A percentile compares a stretch with the other conserved stretches of the same genome.
phyloP scores from a whole-genome alignment of 92 coral and sea anemone species.

The Zoanthus solanderi region DNA sequence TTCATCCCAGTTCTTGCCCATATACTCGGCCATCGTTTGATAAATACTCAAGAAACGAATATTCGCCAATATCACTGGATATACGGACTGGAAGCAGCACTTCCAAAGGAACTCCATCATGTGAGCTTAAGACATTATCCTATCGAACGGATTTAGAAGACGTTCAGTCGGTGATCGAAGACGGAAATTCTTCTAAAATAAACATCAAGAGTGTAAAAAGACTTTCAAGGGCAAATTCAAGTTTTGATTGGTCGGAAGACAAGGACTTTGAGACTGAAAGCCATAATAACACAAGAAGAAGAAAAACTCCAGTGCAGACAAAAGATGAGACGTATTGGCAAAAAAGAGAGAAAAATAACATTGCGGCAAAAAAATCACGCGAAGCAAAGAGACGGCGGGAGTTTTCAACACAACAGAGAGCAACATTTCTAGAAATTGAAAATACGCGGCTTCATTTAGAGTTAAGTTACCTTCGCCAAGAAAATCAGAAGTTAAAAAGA shows the following conservation, averaged over 20 bases:
- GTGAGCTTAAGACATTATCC: not conserved
- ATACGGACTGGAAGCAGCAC: not conserved
- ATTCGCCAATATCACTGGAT: not conserved
- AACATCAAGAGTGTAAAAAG: not conserved
- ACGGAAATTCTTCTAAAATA: not conserved
- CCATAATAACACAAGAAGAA: not conserved
- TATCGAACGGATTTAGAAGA: not conserved
- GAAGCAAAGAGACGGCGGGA: not conserved
- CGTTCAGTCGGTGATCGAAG: not conserved
- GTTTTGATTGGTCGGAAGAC: not conserved
- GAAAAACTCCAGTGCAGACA: not conserved
- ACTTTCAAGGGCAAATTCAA: not conserved
- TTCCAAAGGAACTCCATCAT: too few species aligned
- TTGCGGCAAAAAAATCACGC: constrained; percentile 15
- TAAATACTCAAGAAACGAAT: not conserved
- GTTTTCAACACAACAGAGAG: not conserved
- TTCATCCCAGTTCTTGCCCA: not conserved
- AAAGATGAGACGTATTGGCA: constrained; percentile 17
- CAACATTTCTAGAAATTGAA: constrained; percentile 17
- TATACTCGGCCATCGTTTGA: not conserved
- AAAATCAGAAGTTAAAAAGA: not conserved
- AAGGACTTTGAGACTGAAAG: not conserved
- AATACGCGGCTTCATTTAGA: constrained; percentile 17
- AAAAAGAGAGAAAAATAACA: constrained; percentile 2
- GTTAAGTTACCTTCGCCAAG: constrained; percentile 17